Conservation (phyloP, 1,140 invertebrate genomes). For the Zaprionus davidi region DNA sequence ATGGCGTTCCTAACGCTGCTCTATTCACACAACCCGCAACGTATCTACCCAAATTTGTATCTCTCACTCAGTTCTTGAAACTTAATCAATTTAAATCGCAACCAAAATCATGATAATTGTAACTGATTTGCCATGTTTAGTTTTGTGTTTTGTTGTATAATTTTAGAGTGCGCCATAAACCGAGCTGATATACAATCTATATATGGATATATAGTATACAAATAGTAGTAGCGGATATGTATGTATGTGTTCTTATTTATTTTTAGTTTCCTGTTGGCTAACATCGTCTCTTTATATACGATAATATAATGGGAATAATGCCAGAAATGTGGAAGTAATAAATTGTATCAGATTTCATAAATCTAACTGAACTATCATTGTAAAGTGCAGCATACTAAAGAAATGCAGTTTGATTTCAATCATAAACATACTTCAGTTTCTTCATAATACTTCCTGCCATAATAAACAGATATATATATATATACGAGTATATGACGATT, state of each 20-base stretch:
- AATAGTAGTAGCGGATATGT: constrained; percentile 4
- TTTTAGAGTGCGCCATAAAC: constrained; percentile 31
- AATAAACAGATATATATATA: neutral
- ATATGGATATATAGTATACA: constrained; percentile 7
- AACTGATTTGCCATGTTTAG: constrained; percentile 47
- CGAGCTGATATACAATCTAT: constrained; percentile 11
- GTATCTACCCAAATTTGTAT: neutral
- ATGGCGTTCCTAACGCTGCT: constrained; percentile 64
- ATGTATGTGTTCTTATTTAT: constrained; percentile 11
- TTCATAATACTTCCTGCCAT: neutral
- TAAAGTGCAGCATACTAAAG: no score
- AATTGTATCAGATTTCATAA: neutral
- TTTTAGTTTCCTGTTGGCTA: constrained; percentile 9
- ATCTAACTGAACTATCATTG: neutral
- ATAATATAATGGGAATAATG: constrained; percentile 1
- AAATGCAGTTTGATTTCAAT: no score
- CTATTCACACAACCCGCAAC: neutral
- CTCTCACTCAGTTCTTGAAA: neutral
- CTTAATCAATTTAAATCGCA: constrained; percentile 6
- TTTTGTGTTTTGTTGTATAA: constrained; percentile 37
- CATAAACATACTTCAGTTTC: neutral
- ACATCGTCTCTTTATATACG: neutral
- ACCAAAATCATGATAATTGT: constrained; percentile 19
- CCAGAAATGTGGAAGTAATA: neutral
- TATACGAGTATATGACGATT: neutral